Evolutionary conservation across 2,113 vertebrate species (phyloP).

Genomic region (Chrysochloris asiatica): DNA sequence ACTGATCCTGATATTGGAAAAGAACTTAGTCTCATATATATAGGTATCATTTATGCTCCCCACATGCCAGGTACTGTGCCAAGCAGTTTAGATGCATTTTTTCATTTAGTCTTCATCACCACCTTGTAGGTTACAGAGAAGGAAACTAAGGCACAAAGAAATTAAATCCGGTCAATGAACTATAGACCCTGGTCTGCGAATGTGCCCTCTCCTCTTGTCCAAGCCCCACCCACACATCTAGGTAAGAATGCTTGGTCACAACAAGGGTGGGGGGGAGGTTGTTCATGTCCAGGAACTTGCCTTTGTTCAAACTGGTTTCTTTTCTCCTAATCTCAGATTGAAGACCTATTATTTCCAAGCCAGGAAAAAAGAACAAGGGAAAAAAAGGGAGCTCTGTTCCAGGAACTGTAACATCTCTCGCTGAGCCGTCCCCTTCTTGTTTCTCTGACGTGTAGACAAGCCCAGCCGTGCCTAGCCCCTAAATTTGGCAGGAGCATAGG

Average conservation of each 20-base stretch:
- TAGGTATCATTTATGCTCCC: neutral
- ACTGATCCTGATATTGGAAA: neutral
- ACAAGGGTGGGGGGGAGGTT: neutral
- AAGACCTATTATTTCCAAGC: conserved; percentile 77
- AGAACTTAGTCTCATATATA: neutral
- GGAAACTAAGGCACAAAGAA: neutral
- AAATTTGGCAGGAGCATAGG: conserved; percentile 42
- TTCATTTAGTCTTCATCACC: neutral
- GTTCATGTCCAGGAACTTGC: conserved; percentile 30
- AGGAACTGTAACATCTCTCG: conserved; percentile 64
- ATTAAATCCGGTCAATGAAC: neutral
- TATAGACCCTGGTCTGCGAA: neutral
- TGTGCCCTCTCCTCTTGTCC: neutral
- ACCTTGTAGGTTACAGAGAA: neutral
- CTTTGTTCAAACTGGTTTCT: conserved; percentile 73
- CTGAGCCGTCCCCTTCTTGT: conserved; percentile 42
- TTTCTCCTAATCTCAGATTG: conserved; percentile 74
- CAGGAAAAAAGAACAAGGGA: conserved; percentile 57
- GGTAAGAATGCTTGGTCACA: conserved; percentile 41
- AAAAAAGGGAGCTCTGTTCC: conserved; percentile 57
- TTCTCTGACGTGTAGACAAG: conserved; percentile 57
- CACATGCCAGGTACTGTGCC: neutral
- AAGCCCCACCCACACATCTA: neutral
- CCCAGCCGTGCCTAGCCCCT: conserved; percentile 29
- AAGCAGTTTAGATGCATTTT: neutral